Evolutionary conservation across 2,797 vertebrate genomes (phyloP).

Genomic region (Sebastes jordani): DNA sequence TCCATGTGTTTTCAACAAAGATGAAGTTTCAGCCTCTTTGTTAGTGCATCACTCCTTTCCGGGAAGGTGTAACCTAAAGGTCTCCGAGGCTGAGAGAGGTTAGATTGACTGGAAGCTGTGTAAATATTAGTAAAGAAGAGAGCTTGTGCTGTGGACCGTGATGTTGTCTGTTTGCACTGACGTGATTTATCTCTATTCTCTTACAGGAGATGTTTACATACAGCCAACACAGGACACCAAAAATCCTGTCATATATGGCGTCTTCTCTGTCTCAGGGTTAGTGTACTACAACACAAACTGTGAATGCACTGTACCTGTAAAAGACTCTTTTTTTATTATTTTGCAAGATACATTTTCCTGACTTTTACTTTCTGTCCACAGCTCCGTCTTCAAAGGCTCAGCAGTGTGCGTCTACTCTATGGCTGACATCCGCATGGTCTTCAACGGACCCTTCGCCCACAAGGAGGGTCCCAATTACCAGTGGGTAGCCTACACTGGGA

Average conservation of each 20-base stretch:
- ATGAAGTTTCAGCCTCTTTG: conserved; percentile 9
- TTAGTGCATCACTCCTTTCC: conserved; percentile 14
- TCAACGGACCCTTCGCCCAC: conserved; percentile 98
- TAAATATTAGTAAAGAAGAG: conserved; percentile 61
- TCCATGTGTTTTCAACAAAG: conserved; percentile 26
- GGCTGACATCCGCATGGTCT: conserved; percentile 98
- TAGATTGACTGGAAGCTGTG: conserved; percentile 50
- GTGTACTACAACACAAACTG: conserved; percentile 42
- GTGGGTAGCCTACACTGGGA: conserved; percentile 97
- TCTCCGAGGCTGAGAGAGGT: conserved; percentile 5
- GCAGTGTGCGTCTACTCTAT: conserved; percentile 98
- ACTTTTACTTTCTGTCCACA: conserved; percentile 49
- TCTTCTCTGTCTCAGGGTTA: conserved; percentile 96
- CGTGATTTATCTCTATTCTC: conserved; percentile 45
- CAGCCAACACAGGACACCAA: conserved; percentile 97
- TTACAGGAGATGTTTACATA: conserved; percentile 95
- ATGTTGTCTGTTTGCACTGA: conserved; percentile 40
- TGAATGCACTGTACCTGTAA: background rate
- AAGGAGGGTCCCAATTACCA: conserved; percentile 99
- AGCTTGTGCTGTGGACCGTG: conserved; percentile 28
- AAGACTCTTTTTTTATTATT: background rate
- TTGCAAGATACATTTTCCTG: background rate
- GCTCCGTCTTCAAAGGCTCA: conserved; percentile 97
- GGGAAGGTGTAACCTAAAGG: conserved; percentile 27
- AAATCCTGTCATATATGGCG: conserved; percentile 96